Evolutionary conservation across 2,888 invertebrate genomes (phyloP), one percentile per base, ranked within the genome.

Genomic region (Ennomos quercinarius): DNA sequence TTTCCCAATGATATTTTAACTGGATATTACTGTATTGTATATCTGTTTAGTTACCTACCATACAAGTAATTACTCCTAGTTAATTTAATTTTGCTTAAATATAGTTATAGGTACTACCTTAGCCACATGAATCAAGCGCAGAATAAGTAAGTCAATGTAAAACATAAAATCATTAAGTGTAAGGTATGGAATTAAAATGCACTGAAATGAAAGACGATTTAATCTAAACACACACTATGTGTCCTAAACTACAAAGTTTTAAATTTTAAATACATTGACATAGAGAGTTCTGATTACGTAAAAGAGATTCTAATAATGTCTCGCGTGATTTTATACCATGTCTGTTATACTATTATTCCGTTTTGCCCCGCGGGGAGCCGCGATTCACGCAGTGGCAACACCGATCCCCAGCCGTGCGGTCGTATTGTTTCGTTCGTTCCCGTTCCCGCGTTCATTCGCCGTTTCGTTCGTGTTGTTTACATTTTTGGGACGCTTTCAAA

Each of bases 341-440:
- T 10, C 8, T 8, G 1, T 10, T n/a, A 35, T 35, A 11, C 11
- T 67, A 70, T 63, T 65, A 17, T 17, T 17, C 17, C 76, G 79
- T 82, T 80, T 80, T 74, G 74, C 67, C 67, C 65, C 60, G 63
- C 48, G 46, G 61, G 64, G 54, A 56, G 57, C 58, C 63, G 70
- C 69, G 66, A 59, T 65, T 71, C 77, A 70, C 73, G 83, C 86
- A 91, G 89, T 91, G 91, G 92, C 84, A 91, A 91, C 91, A 89
- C 85, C 83, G 89, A 77, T 78, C 78, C 77, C 81, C 72, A 77
- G 81, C 76, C 75, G 87, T 72, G 84, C 82, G 85, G 91, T 83
- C 76, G 86, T 77, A 73, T 79, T 77, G 72, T 81, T 27, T 83
- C 80, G 76, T 79, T 83, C 78, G 68, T 70, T 75, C 73, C 67